Percentiles rank a stretch among this genome's conserved stretches.
These are phyloP conservation scores for Hyppa rectilinea DNA, from an alignment of 2,888 invertebrate genomes.

Conservation along the genomic window DNA sequence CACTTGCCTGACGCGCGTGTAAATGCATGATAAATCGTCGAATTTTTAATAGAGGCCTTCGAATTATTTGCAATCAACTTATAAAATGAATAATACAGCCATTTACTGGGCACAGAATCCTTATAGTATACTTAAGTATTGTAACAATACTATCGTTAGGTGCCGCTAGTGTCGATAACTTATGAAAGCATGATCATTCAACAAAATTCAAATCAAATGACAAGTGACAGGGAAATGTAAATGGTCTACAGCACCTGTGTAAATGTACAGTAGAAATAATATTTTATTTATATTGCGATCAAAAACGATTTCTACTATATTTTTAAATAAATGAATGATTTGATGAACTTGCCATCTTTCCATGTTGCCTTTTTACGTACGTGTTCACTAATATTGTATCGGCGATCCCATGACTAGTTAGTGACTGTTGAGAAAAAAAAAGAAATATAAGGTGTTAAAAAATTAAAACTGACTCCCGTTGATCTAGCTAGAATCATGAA, in stretches of 20 bases:
- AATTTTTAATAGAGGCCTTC: slow-evolving; percentile 33
- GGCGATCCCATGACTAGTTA: slow-evolving; percentile 10
- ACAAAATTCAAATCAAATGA: neutral
- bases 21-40: slow-evolving; percentile 1
- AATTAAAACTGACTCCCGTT: too few relatives aligned
- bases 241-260: neutral
- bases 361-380: neutral
- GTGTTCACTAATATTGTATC: neutral
- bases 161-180: too few relatives aligned
- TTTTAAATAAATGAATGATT: neutral
- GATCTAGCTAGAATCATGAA: too few relatives aligned
- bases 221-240: neutral
- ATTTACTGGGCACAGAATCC: too few relatives aligned
- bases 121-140: too few relatives aligned
- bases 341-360: neutral
- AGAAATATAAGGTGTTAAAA: too few relatives aligned
- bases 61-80: neutral
- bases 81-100: too few relatives aligned
- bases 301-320: slow-evolving; percentile 21
- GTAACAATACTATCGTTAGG: too few relatives aligned
- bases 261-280: slow-evolving; percentile 4
- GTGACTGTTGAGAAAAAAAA: slow-evolving; percentile 7
- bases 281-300: slow-evolving; percentile 17
- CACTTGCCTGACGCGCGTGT: neutral
- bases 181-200: too few relatives aligned